These are phyloP conservation scores for Scolanthus callimorphus DNA, from an alignment of 92 coral and sea anemone species.

Conservation along the genomic window DNA sequence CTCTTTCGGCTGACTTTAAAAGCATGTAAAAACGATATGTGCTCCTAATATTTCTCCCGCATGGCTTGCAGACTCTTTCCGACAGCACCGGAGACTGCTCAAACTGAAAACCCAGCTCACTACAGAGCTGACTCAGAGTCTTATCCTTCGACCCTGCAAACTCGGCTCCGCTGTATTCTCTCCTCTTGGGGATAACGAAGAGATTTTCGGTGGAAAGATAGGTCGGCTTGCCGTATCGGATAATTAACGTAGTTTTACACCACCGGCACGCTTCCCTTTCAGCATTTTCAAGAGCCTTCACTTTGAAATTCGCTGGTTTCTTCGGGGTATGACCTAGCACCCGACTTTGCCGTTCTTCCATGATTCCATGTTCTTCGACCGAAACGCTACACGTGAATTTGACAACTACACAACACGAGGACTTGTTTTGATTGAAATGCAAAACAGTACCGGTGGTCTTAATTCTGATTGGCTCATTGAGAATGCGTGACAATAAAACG, in stretches of 20 bases:
- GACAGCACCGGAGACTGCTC: neutral
- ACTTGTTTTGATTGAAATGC: neutral
- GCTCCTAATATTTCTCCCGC: neutral
- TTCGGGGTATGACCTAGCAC: neutral
- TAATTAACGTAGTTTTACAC: neutral
- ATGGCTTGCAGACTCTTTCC: neutral
- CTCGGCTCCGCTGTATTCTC: neutral
- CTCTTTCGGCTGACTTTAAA: neutral
- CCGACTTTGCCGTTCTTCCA: neutral
- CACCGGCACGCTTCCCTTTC: neutral
- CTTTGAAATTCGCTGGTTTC: neutral
- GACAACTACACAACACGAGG: neutral
- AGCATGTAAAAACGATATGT: neutral
- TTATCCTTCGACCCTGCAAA: neutral
- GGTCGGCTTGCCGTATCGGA: neutral
- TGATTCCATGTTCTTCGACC: neutral
- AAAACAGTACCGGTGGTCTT: neutral
- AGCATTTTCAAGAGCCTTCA: no score
- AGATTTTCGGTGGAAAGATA: neutral
- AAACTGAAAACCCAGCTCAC: neutral
- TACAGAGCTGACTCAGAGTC: neutral
- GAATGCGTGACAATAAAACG: neutral
- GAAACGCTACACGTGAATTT: conserved; percentile 1
- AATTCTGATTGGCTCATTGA: neutral
- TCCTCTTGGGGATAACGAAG: neutral